A percentile compares a stretch with the other conserved stretches of the same genome.
Conservation (phyloP, 2,888 invertebrate genomes). For the Bembecia ichneumoniformis region DNA sequence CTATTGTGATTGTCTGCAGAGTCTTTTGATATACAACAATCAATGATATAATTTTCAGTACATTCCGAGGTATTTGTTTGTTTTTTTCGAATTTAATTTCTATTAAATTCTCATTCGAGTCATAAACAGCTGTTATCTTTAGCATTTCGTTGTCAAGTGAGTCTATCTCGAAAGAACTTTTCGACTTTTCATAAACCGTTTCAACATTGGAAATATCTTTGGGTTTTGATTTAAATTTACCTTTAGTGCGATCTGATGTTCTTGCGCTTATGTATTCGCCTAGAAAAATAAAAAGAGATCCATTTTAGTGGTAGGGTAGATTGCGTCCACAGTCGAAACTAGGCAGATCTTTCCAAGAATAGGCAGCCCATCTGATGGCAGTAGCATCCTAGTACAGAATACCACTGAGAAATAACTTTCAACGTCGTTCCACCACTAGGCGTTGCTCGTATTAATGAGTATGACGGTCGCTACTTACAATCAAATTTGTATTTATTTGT, state of each 20-base stretch:
- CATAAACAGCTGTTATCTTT: constrained; percentile 23
- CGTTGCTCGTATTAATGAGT: no score
- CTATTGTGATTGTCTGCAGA: constrained; percentile 25
- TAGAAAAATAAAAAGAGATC: constrained; percentile 12
- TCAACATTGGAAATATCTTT: neutral
- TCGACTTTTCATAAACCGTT: neutral
- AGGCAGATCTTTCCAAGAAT: no score
- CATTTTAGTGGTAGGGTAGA: neutral
- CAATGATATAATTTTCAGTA: constrained; percentile 31
- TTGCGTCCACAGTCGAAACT: no score
- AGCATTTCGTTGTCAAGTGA: constrained; percentile 6
- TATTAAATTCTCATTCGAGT: constrained; percentile 21
- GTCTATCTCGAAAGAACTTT: no score
- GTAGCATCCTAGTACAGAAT: no score
- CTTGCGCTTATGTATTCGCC: constrained; percentile 22
- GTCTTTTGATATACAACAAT: constrained; percentile 25
- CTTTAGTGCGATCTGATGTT: constrained; percentile 15
- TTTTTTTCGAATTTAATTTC: constrained; percentile 32
- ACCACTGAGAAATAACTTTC: no score
- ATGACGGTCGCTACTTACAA: no score
- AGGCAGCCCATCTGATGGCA: no score
- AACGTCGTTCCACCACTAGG: no score
- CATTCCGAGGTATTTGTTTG: constrained; percentile 20
- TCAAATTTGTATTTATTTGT: no score
- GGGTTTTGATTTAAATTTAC: constrained; percentile 15